These are phyloP conservation scores for Amaurobius ferox DNA, from an alignment of 2,888 invertebrate genomes.

Conservation along the genomic window DNA sequence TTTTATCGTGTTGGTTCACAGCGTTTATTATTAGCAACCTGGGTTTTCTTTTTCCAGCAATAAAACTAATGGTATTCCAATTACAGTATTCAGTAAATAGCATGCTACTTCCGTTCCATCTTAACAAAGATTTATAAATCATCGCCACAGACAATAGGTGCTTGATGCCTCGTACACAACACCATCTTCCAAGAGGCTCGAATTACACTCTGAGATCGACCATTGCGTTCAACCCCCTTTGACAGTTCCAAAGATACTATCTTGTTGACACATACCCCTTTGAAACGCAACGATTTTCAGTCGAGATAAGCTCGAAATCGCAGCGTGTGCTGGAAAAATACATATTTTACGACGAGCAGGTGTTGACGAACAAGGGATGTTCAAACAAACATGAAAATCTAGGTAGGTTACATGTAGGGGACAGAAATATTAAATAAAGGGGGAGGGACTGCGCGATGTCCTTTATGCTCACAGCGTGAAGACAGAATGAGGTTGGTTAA, in stretches of 20 bases:
- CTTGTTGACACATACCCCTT: constrained; percentile 8
- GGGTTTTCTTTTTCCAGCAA: too few species aligned
- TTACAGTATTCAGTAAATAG: too few species aligned
- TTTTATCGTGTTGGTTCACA: too few species aligned
- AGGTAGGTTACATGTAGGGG: too few species aligned
- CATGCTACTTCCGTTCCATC: not conserved
- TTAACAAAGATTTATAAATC: not conserved
- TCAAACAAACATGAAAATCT: too few species aligned
- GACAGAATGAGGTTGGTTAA: too few species aligned
- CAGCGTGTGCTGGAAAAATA: not conserved
- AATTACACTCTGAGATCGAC: not conserved
- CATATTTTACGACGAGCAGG: not conserved
- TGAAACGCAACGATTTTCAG: not conserved
- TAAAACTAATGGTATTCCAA: too few species aligned
- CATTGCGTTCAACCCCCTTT: not conserved
- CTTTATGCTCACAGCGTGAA: too few species aligned
- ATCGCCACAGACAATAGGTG: not conserved
- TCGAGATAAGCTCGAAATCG: not conserved
- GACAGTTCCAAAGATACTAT: not conserved
- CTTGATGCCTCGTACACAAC: not conserved
- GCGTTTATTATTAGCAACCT: too few species aligned
- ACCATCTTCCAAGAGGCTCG: not conserved
- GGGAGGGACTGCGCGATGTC: too few species aligned
- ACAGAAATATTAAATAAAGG: too few species aligned
- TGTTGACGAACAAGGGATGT: not conserved